Percentiles rank a stretch among this genome's conserved stretches.
Conservation (phyloP, 2,797 vertebrate species). For the Coregonus suidteri region DNA sequence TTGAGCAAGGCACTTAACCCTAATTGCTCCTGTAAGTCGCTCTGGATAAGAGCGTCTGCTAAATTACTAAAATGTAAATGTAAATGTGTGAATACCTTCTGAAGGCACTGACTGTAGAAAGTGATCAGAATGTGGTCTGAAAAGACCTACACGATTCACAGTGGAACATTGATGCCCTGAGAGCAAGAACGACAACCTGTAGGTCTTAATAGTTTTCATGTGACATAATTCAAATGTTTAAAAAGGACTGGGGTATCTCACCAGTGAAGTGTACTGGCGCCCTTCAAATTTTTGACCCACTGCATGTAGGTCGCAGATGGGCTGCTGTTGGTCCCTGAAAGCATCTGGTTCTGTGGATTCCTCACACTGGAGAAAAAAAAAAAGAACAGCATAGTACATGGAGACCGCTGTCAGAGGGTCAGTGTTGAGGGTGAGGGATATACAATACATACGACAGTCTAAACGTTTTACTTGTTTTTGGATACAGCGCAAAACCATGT, state of each 20-base stretch:
- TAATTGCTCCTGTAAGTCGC: no score
- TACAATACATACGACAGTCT: no score
- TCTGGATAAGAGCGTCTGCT: no score
- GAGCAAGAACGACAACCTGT: not conserved
- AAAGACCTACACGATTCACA: no score
- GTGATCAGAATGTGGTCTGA: not conserved
- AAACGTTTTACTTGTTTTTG: no score
- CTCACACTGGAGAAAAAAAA: constrained; percentile 72
- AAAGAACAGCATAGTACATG: not conserved
- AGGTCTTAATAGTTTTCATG: not conserved
- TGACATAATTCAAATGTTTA: not conserved
- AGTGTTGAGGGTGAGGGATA: no score
- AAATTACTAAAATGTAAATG: no score
- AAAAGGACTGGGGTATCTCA: not conserved
- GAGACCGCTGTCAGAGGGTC: not conserved
- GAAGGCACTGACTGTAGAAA: not conserved
- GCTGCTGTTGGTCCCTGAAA: constrained; percentile 42
- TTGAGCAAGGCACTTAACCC: no score
- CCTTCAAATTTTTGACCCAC: constrained; percentile 77
- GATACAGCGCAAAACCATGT: not conserved
- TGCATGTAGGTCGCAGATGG: constrained; percentile 79
- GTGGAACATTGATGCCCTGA: not conserved
- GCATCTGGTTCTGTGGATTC: constrained; percentile 46
- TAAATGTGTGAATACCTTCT: not conserved
- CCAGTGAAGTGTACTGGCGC: constrained; percentile 74